Percentiles rank a stretch among this genome's conserved stretches.
Conservation (phyloP, 2,888 invertebrate species). For the Chirona hameri region DNA sequence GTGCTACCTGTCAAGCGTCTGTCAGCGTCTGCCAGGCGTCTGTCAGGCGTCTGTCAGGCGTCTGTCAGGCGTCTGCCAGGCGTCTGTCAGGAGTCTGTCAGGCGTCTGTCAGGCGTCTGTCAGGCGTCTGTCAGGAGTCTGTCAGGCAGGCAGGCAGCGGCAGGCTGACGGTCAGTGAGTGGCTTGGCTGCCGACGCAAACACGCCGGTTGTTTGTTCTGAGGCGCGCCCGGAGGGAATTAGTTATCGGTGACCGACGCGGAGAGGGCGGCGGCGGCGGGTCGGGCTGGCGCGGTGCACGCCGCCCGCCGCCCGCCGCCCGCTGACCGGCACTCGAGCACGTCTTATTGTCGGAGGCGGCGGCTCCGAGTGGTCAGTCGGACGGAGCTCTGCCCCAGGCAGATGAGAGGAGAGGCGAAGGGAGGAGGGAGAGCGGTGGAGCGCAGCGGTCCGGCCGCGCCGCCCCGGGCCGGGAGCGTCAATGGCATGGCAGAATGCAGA, state of each 20-base stretch:
- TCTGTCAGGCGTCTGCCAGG: too few species aligned
- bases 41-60: too few species aligned
- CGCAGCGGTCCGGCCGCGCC: neutral
- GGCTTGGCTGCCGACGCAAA: neutral
- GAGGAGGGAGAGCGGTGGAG: neutral
- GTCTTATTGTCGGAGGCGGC: neutral
- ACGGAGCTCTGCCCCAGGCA: neutral
- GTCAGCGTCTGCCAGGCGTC: too few species aligned
- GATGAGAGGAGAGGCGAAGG: neutral
- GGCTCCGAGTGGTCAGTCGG: neutral
- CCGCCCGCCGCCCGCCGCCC: neutral
- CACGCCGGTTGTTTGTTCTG: neutral
- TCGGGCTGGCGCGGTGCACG: too few species aligned
- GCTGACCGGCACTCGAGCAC: neutral
- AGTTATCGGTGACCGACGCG: neutral
- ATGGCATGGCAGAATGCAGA: neutral
- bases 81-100: too few species aligned
- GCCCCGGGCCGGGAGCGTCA: neutral
- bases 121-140: too few species aligned
- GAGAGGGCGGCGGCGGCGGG: neutral
- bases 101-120: too few species aligned
- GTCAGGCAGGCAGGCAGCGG: too few species aligned
- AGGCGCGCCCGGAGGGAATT: neutral
- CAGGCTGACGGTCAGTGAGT: neutral
- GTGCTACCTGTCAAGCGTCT: too few species aligned